Evolutionary conservation across 2,113 vertebrate species (phyloP), one percentile per base, ranked within the genome.

Genomic region (Hymenochirus boettgeri): DNA sequence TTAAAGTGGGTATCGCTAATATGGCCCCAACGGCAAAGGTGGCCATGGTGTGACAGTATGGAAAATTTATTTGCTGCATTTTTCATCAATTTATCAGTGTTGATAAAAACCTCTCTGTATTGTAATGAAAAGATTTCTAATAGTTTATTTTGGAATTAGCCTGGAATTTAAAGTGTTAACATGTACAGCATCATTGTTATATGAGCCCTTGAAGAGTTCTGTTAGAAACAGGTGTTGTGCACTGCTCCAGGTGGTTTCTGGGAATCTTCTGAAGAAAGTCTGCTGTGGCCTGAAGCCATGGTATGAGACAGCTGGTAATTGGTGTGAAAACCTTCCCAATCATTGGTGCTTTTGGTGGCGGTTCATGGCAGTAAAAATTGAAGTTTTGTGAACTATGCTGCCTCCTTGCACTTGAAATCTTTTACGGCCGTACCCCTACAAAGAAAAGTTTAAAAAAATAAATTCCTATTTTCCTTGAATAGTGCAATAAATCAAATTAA

Each of bases 351-450:
- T n/a, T 26, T 13, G 46, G 46, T 7, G 56, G 33, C n/a, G 47
- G 17, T 1, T 42, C 42, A 15, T 59, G 64, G 18, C 45, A 58
- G 3, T 3, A 58, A 56, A 57, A 8, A 42, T 65, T 65, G 42
- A 65, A 47, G 17, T 59, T 52, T 26, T 6, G 31, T 22, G 56
- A 67, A 7, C 5, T 17, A 13, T 67, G 31, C 10, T 52, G 64
- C 18, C 23, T 21, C 24, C 26, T 42, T 27, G 47, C 47, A 9
- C 24, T 13, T 57, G 22, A 56, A 27, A 33, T 45, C 35, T 67
- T 67, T 39, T 67, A 37, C 29, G 31, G 2, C 64, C 64, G 4
- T 52, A 47, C 26, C 46, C 64, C 64, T 67, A 10, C 13, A 67
- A 59, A 18, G 29, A 18, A 48, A 48, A 4, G 18, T 7, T 19